Percentiles rank a stretch among this genome's conserved stretches.
Evolutionary conservation across 1,140 invertebrate species (phyloP).

Genomic region (Caenorhabditis elegans): DNA sequence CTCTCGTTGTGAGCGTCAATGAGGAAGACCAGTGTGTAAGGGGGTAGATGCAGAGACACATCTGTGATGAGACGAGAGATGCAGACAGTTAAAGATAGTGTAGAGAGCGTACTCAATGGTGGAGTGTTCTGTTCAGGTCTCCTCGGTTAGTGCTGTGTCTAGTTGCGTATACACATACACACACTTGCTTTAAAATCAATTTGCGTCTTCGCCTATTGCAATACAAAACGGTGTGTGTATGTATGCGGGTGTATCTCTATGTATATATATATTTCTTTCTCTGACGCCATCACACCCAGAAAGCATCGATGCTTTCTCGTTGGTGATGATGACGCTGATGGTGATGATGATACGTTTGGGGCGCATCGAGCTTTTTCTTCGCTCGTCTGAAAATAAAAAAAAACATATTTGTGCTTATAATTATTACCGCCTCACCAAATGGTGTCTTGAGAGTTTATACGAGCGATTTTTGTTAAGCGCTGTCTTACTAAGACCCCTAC

Average conservation of each 20-base stretch:
- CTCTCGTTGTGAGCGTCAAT: neutral
- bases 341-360: neutral
- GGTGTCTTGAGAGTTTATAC: too few relatives aligned
- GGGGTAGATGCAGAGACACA: neutral
- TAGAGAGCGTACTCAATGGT: neutral
- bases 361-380: neutral
- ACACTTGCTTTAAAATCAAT: slow-evolving; percentile 33
- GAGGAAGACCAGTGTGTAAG: neutral
- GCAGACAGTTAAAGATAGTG: neutral
- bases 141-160: neutral
- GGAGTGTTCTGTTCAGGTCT: neutral
- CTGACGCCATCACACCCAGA: slow-evolving; percentile 13
- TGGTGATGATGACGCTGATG: neutral
- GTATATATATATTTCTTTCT: slow-evolving; percentile 5
- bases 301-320: neutral
- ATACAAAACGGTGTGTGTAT: slow-evolving; percentile 16
- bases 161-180: neutral
- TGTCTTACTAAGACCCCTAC: neutral
- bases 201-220: slow-evolving; percentile 19
- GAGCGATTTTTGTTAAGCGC: too few relatives aligned
- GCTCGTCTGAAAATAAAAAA: neutral
- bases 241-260: neutral
- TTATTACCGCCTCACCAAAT: too few relatives aligned
- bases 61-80: neutral
- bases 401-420: too few relatives aligned